Percentiles rank a stretch among this genome's conserved stretches.
These are phyloP conservation scores for Pachydiplax longipennis DNA, from an alignment of 2,888 invertebrate species.

Conservation along the genomic window DNA sequence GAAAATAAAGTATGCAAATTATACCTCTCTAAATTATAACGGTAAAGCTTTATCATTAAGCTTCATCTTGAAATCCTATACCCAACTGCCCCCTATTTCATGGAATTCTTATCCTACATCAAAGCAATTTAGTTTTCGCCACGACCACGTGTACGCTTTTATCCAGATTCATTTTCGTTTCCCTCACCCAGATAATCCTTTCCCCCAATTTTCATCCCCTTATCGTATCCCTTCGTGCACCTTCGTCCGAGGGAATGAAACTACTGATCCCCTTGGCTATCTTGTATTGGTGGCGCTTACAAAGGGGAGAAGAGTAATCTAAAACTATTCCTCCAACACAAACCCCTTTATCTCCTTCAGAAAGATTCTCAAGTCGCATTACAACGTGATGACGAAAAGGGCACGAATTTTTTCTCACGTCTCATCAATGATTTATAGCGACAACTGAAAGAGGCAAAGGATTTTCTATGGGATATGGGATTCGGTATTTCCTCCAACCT, in stretches of 20 bases:
- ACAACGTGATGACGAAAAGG: neutral
- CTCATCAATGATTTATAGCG: conserved; percentile 40
- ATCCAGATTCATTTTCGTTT: neutral
- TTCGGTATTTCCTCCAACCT: neutral
- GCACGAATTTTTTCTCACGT: neutral
- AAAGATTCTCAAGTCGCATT: neutral
- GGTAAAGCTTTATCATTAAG: no score
- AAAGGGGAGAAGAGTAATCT: neutral
- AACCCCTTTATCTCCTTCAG: neutral
- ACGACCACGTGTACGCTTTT: neutral
- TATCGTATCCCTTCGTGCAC: neutral
- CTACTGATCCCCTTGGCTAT: neutral
- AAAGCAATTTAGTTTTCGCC: no score
- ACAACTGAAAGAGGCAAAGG: conserved; percentile 6
- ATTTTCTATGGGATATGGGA: neutral
- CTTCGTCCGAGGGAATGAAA: neutral
- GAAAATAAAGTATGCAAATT: no score
- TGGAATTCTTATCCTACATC: no score
- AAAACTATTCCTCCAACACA: neutral
- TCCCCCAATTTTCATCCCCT: neutral
- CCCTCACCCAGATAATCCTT: neutral
- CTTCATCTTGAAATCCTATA: no score
- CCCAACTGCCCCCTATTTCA: no score
- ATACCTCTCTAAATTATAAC: no score
- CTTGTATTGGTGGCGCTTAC: neutral